phyloP scores from a whole-genome alignment of 2,797 vertebrate genomes.

The Spinus pinus region DNA sequence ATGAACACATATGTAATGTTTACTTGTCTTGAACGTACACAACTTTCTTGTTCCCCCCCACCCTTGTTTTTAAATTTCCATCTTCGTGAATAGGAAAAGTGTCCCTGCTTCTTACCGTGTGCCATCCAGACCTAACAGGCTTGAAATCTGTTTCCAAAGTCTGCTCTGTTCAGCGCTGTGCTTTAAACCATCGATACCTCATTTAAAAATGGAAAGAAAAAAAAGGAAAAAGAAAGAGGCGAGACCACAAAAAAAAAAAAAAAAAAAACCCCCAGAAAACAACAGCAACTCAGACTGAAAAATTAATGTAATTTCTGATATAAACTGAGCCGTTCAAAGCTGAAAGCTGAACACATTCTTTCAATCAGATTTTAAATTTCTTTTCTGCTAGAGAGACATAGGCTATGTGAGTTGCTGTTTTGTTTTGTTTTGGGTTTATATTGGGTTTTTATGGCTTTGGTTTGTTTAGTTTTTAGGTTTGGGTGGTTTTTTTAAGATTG shows the following conservation, averaged over 20 bases:
- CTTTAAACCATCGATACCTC: conserved; percentile 64
- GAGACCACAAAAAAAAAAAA: no score
- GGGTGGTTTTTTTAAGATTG: not conserved
- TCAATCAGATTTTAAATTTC: not conserved
- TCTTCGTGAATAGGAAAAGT: conserved; percentile 38
- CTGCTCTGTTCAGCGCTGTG: conserved; percentile 43
- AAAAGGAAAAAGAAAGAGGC: no score
- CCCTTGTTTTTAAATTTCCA: not conserved
- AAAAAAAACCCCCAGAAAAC: not conserved
- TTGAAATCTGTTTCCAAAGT: conserved; percentile 60
- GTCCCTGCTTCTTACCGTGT: conserved; percentile 28
- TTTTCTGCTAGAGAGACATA: not conserved
- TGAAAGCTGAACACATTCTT: conserved; percentile 35
- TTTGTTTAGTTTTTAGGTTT: not conserved
- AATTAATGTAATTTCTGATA: conserved; percentile 34
- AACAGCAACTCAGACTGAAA: conserved; percentile 40
- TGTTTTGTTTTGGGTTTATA: not conserved
- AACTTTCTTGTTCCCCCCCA: conserved; percentile 5
- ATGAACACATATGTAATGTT: conserved; percentile 42
- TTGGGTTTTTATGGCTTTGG: not conserved
- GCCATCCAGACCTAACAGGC: conserved; percentile 12
- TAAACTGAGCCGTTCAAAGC: conserved; percentile 29
- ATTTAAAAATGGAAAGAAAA: not conserved
- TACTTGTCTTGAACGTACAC: conserved; percentile 38
- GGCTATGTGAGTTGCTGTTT: not conserved